Evolutionary conservation across 2,888 invertebrate species (phyloP).

Genomic region (Strigamia maritima): DNA sequence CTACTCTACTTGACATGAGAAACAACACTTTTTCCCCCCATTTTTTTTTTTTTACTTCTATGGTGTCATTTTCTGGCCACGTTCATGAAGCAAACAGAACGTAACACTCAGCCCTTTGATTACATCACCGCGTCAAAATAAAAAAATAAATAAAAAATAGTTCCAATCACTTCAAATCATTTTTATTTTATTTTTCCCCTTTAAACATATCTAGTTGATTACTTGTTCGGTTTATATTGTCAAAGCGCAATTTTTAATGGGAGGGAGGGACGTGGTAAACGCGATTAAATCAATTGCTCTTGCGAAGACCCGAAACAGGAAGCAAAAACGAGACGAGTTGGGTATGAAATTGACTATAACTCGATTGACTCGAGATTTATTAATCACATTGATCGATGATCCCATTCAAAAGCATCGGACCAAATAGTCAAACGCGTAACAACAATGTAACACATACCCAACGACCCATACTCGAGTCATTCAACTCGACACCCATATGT

Average conservation of each 20-base stretch:
- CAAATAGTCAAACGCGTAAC: background rate
- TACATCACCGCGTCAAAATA: background rate
- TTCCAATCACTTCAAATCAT: background rate
- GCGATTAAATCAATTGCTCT: background rate
- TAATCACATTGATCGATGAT: constrained; percentile 10
- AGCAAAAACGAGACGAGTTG: background rate
- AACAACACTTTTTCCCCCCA: background rate
- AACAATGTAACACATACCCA: constrained; percentile 9
- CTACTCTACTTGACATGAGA: background rate
- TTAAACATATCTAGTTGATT: background rate
- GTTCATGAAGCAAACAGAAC: background rate
- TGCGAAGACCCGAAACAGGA: background rate
- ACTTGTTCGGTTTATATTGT: no score
- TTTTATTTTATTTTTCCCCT: background rate
- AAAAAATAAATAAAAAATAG: background rate
- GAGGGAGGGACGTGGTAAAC: background rate
- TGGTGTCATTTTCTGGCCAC: background rate
- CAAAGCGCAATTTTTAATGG: no score
- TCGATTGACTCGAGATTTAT: background rate
- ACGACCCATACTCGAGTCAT: constrained; percentile 15
- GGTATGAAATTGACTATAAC: constrained; percentile 7
- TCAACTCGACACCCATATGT: background rate
- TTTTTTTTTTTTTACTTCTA: background rate
- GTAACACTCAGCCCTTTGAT: background rate
- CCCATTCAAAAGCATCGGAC: background rate